Conservation (phyloP, 1,140 invertebrate species). For the Cotesia typhae region DNA sequence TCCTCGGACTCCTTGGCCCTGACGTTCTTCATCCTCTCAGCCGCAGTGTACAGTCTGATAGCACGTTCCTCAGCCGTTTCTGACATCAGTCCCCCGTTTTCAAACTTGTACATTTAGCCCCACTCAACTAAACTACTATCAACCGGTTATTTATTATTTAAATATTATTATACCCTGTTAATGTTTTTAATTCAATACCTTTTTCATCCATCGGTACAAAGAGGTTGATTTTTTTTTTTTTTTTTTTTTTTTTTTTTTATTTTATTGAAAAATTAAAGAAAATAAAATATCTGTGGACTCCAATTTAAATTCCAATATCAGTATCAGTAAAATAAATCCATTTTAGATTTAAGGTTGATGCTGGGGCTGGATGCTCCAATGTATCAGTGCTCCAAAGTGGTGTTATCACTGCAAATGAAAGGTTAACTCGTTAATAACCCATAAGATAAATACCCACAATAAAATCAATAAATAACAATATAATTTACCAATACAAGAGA, state of each 20-base stretch:
- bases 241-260: no score
- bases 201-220: no score
- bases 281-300: no score
- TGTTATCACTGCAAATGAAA: constrained; percentile 21
- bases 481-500: neutral
- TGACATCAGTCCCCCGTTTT: constrained; percentile 52
- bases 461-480: constrained; percentile 6
- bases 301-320: no score
- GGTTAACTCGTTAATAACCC: constrained; percentile 18
- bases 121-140: constrained; percentile 41
- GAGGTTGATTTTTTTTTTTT: no score
- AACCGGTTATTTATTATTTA: constrained; percentile 26
- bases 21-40: constrained; percentile 62
- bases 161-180: neutral
- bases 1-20: constrained; percentile 61
- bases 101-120: constrained; percentile 49
- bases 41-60: constrained; percentile 53
- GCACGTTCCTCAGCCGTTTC: constrained; percentile 59
- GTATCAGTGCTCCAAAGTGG: no score
- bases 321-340: no score
- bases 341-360: no score
- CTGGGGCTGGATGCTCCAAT: no score
- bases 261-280: no score
- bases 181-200: no score
- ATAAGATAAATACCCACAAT: neutral